Conservation (phyloP, 2,797 vertebrate species). For the Tauraco hartlaubi region DNA sequence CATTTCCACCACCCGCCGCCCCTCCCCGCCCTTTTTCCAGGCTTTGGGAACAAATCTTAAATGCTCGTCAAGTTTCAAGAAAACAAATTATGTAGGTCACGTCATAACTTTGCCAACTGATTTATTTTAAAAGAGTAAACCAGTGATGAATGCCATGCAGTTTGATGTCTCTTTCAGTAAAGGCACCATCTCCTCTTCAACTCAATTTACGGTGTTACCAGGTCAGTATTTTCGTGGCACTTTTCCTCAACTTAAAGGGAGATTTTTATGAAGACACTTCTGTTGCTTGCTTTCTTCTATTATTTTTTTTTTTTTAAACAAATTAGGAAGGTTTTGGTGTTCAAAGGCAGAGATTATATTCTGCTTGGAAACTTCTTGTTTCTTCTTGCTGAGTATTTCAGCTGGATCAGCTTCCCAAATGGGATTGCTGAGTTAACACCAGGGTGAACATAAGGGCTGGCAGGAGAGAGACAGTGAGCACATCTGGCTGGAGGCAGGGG, state of each 20-base stretch:
- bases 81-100: conserved; percentile 37
- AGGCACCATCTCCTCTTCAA: neutral
- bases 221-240: neutral
- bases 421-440: conserved; percentile 45
- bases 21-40: neutral
- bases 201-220: neutral
- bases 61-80: neutral
- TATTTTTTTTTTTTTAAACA: neutral
- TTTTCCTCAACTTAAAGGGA: neutral
- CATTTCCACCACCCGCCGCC: neutral
- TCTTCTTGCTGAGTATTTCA: conserved; percentile 20
- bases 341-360: conserved; percentile 12
- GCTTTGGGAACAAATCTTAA: neutral
- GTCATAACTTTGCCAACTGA: neutral
- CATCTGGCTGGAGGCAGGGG: conserved; percentile 49
- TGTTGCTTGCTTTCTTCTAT: neutral
- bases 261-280: neutral
- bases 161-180: neutral
- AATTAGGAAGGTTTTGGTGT: neutral
- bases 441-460: neutral
- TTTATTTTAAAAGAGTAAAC: conserved; percentile 31
- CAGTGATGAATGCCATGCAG: conserved; percentile 6
- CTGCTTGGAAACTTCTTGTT: conserved; percentile 5
- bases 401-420: conserved; percentile 54
- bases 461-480: neutral